A percentile compares a stretch with the other conserved stretches of the same genome.
phyloP scores from a whole-genome alignment of 2,888 invertebrate genomes.

The Chirona hameri region DNA sequence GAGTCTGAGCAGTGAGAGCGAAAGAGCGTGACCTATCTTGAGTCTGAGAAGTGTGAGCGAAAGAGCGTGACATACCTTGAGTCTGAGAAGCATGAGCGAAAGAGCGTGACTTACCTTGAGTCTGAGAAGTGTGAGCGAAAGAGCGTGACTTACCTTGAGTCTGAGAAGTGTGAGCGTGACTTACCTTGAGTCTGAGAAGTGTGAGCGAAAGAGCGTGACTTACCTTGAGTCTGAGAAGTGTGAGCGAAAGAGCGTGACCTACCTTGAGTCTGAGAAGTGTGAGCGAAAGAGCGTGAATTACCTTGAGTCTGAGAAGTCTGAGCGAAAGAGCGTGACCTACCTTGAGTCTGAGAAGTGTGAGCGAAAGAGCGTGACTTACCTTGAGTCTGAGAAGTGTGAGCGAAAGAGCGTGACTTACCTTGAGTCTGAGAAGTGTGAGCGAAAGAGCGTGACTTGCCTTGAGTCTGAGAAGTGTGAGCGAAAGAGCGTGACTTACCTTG shows the following conservation, averaged over 20 bases:
- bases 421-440: constrained; percentile 31
- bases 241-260: no score
- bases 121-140: constrained; percentile 31
- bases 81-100: no score
- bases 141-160: not conserved
- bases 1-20: no score
- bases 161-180: not conserved
- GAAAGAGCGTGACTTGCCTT: not conserved
- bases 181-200: constrained; percentile 1
- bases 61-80: not conserved
- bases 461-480: no score
- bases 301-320: constrained; percentile 24
- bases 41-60: constrained; percentile 31
- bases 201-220: constrained; percentile 29
- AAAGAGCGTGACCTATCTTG: not conserved
- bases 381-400: constrained; percentile 23
- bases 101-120: not conserved
- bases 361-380: constrained; percentile 25
- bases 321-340: not conserved
- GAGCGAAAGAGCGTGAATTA: constrained; percentile 29
- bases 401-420: not conserved
- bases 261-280: constrained; percentile 1
- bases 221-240: constrained; percentile 23
- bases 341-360: constrained; percentile 23
- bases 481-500: not conserved